Conservation (phyloP, 2,113 vertebrate species). For the Melospiza georgiana region DNA sequence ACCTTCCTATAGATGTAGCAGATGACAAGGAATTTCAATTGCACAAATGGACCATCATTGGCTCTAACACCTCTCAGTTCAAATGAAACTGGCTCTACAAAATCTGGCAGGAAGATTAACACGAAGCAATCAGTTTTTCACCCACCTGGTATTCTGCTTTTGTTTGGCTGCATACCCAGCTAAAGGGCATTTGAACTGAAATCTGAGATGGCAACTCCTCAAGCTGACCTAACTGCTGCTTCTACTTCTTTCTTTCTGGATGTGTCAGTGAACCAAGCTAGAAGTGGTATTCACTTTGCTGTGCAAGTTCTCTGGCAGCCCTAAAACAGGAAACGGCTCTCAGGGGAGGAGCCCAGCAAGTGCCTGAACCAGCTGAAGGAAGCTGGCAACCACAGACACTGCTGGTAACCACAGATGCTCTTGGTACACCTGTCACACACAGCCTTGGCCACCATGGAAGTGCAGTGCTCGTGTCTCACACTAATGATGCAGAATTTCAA, state of each 20-base stretch:
- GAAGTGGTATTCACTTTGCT: background rate
- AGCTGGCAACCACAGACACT: background rate
- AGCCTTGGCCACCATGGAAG: background rate
- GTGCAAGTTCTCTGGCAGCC: background rate
- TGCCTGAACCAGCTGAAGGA: background rate
- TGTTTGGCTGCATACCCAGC: background rate
- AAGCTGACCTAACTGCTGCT: background rate
- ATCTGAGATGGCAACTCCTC: background rate
- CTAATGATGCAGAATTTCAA: background rate
- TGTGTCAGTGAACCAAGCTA: background rate
- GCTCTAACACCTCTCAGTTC: background rate
- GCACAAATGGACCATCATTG: background rate
- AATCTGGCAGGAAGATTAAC: background rate
- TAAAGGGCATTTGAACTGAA: background rate
- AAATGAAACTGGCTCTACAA: background rate
- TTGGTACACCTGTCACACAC: rapidly evolving
- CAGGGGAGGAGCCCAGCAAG: background rate
- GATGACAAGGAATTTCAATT: rapidly evolving
- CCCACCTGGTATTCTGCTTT: background rate
- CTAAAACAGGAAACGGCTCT: background rate
- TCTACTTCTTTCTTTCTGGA: background rate
- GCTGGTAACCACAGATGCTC: background rate
- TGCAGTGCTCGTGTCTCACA: rapidly evolving
- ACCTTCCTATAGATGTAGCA: rapidly evolving
- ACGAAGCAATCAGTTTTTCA: background rate